Evolutionary conservation across 2,797 vertebrate species (phyloP), one percentile per base, ranked within the genome.

Genomic region (Cryptoblepharus egeriae): DNA sequence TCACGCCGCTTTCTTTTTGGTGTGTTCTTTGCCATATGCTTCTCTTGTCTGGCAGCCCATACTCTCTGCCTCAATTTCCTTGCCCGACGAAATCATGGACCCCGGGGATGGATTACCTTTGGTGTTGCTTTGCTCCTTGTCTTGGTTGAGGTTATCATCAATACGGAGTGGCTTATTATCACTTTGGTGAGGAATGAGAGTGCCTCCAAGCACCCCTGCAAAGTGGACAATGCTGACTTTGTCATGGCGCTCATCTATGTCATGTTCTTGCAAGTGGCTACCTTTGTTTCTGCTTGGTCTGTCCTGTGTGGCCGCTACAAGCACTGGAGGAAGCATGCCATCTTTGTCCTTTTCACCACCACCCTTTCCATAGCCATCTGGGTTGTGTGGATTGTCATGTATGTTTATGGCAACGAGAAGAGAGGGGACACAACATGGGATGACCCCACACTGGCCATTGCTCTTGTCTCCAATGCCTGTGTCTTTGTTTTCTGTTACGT

Each of bases 201-300:
- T 0, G 18, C 82, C 70, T 65, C 91, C 0, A 1, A 35, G 0
- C 84, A 89, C 35, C 95, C 97, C 1, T 99, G 98, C 73, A 89
- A 84, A 89, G 95, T 98, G 30, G 92, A 70, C 30, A 98, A 99
- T 1, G 1, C 93, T 80, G 98, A 99, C 93, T 99, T 99, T 0
- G 98, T 96, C 90, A 97, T 98, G 98, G 97, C 98, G 0, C 95
- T 99, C 60, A 97, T 98, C 92, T 99, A 99, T 0, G 98, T 99
- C 45, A 97, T 99, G 97, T 85, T 91, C 37, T 94, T 99, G 82
- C 94, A 99, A 78, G 84, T 95, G 78, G 96, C 94, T 0, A 93
- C 95, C 30, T 87, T 97, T 0, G 9, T 93, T 20, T 92, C 96
- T 0, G 92, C 97, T 72, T 91, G 97, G 87, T 87, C 95, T 0